Evolutionary conservation across 2,888 invertebrate genomes (phyloP).

Genomic region (Trilocha varians): DNA sequence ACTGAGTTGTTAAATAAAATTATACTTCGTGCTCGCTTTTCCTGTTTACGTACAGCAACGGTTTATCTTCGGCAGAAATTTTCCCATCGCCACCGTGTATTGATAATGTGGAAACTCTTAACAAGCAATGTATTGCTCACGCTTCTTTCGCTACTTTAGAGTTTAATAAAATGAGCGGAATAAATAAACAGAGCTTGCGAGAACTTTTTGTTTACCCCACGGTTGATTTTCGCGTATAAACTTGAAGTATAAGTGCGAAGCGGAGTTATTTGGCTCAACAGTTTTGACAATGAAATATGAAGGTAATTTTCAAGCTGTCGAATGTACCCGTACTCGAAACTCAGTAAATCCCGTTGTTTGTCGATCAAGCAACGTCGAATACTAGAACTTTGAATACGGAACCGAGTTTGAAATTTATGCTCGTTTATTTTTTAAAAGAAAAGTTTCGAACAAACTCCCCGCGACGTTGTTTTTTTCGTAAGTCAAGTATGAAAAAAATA

Average conservation of each 20-base stretch:
- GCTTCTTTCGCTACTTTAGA: not conserved
- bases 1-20: too few relatives aligned
- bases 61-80: too few relatives aligned
- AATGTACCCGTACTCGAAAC: conserved; percentile 32
- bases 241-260: conserved; percentile 41
- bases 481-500: too few relatives aligned
- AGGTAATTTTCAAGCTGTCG: conserved; percentile 54
- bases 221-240: conserved; percentile 41
- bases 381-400: conserved; percentile 46
- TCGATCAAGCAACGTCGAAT: conserved; percentile 46
- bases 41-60: too few relatives aligned
- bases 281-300: conserved; percentile 61
- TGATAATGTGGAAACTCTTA: too few relatives aligned
- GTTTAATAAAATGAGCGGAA: not conserved
- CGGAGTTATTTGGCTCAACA: conserved; percentile 50
- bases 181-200: conserved; percentile 7
- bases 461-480: not conserved
- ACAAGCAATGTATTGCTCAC: not conserved
- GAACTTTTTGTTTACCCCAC: conserved; percentile 35
- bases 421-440: conserved; percentile 9
- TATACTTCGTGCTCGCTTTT: too few relatives aligned
- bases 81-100: too few relatives aligned
- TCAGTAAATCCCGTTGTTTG: conserved; percentile 56
- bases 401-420: conserved; percentile 26
- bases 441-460: not conserved